Conservation (phyloP, 2,797 vertebrate genomes). For the Graptemys geographica region DNA sequence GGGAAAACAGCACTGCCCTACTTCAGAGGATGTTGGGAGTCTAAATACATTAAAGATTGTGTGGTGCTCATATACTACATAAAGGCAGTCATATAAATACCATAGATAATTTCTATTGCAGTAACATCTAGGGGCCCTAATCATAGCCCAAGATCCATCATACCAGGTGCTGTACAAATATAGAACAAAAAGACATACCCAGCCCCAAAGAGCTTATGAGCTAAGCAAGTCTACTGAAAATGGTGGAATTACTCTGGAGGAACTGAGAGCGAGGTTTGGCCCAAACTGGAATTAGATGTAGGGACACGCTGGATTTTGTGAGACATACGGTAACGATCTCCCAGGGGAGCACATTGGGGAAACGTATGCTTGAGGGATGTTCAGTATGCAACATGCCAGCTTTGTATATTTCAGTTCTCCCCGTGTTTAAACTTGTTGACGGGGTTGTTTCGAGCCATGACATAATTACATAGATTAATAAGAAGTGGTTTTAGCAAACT, state of each 20-base stretch:
- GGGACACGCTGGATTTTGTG: fast-evolving
- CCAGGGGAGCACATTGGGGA: fast-evolving
- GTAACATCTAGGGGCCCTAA: neutral
- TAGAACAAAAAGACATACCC: neutral
- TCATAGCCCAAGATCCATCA: neutral
- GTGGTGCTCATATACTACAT: neutral
- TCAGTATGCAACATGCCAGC: fast-evolving
- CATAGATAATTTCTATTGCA: neutral
- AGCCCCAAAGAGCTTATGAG: neutral
- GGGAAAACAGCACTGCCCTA: neutral
- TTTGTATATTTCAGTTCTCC: neutral
- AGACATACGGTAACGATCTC: fast-evolving
- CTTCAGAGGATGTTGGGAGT: no score
- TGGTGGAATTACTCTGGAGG: fast-evolving
- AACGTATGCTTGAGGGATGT: neutral
- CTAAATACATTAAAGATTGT: neutral
- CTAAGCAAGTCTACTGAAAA: neutral
- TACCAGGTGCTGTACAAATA: neutral
- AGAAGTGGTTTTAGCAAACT: conserved; percentile 71
- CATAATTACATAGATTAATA: conserved; percentile 82
- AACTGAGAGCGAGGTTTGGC: no score
- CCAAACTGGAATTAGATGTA: no score
- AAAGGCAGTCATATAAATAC: neutral
- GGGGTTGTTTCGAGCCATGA: conserved; percentile 59
- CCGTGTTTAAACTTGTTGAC: conserved; percentile 71